Evolutionary conservation across 2,797 vertebrate species (phyloP), one percentile per base, ranked within the genome.

Genomic region (Paguma larvata): DNA sequence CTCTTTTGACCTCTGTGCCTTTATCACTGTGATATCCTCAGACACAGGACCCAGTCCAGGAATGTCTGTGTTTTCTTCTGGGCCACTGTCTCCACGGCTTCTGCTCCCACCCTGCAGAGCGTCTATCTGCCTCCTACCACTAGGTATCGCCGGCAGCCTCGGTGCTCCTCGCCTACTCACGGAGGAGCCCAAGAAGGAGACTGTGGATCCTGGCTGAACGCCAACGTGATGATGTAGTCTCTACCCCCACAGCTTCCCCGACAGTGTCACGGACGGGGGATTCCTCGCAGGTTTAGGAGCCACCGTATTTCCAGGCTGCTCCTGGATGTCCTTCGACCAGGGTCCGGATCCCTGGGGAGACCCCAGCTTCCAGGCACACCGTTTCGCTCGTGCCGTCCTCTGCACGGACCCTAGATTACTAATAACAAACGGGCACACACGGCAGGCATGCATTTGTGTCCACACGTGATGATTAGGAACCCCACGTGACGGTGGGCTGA

Each of bases 401-500:
- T 32, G 51, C 80, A 41, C 23, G 73, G 53, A 83, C 46, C 46
- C 53, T 25, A 34, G 11, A 16, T 12, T 21, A 51, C 14, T 84
- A 21, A 82, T 14, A n/a, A 65, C 23, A n/a, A 30, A 48, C 48
- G 2, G 15, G 23, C 25, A 34, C 41, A 30, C 0, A 16, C 7
- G 4, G 53, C 38, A 30, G 19, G 2, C 62, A 67, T 27, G 38
- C 1, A 12, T 30, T 12, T 38, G 46, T 19, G 30, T 27, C 67
- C 41, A 62, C 48, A 77, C 48, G 70, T 21, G 25, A 44, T 13
- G 12, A 32, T 23, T 44, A 46, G 65, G 48, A 67, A 67, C 27
- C 87, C 56, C 4, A 23, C 1, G 1, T 14, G 8, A 30, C 0
- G 10, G 34, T 27, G 10, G 5, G 1, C n/a, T 7, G 2, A 70